Percentiles rank a stretch among this genome's conserved stretches.
Conservation (phyloP, 2,113 vertebrate genomes). For the Centropus unirufus region DNA sequence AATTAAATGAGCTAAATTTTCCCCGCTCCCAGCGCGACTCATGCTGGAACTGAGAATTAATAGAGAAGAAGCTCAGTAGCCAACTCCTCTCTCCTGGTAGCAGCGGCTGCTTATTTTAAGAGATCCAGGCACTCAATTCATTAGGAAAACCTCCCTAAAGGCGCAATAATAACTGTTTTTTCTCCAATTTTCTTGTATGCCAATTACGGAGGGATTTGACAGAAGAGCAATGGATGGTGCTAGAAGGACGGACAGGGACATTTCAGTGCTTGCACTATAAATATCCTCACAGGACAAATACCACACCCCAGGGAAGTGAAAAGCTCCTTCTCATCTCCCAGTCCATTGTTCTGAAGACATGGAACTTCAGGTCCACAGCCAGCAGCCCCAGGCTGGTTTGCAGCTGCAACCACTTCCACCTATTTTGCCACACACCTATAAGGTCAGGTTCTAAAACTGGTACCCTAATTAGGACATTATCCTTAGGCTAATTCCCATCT, state of each 20-base stretch:
- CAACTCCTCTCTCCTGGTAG: not conserved
- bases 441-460: not conserved
- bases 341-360: rapidly evolving
- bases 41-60: not conserved
- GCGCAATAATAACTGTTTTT: rapidly evolving
- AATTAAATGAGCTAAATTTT: conserved; percentile 11
- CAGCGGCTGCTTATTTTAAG: not conserved
- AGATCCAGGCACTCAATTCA: rapidly evolving
- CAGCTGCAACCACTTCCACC: not conserved
- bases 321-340: not conserved
- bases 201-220: not conserved
- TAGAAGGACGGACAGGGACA: rapidly evolving
- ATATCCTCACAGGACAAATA: not conserved
- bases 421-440: not conserved
- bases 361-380: not conserved
- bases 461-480: not conserved
- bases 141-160: not conserved
- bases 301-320: not conserved
- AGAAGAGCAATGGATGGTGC: not conserved
- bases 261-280: not conserved
- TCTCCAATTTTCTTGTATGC: not conserved
- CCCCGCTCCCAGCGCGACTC: not conserved
- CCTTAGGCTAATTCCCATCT: not conserved
- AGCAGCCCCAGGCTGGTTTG: too few species aligned
- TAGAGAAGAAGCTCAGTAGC: not conserved